Percentiles rank a stretch among this genome's conserved stretches.
Conservation (phyloP, 1,140 invertebrate genomes). For the Telenomus remus region DNA sequence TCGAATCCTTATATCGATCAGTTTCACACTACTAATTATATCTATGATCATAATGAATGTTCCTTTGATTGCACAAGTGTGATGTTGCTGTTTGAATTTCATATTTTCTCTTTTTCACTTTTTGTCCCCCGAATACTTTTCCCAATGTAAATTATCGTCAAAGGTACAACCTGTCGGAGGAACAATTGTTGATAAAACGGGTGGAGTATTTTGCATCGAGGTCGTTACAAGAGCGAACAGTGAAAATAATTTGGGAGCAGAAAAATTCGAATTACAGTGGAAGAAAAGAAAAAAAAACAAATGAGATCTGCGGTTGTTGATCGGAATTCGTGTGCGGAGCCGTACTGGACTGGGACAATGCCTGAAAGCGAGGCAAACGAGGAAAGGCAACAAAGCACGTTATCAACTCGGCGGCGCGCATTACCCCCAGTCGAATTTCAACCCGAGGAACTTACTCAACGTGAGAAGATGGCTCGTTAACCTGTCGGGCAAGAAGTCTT, state of each 20-base stretch:
- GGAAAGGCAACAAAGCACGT: conserved; percentile 45
- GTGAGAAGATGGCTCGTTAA: conserved; percentile 60
- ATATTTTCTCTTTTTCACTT: no score
- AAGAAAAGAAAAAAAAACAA: conserved; percentile 4
- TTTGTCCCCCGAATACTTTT: no score
- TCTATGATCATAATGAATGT: no score
- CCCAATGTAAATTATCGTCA: no score
- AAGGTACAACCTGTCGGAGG: no score
- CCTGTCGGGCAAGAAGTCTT: conserved; percentile 48
- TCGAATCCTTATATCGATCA: conserved; percentile 2
- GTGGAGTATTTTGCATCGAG: no score
- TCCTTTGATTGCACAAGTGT: no score
- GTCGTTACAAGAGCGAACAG: no score
- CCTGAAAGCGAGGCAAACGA: conserved; percentile 25
- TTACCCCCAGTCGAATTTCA: conserved; percentile 43
- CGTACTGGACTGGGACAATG: conserved; percentile 16
- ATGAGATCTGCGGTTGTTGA: conserved; percentile 13
- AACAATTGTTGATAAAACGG: no score
- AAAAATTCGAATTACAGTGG: neutral
- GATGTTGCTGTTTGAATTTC: no score
- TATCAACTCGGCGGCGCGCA: conserved; percentile 27
- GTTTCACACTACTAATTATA: no score
- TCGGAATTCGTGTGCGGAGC: conserved; percentile 16
- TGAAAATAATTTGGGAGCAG: no score
- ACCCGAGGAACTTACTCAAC: conserved; percentile 46